Conservation (phyloP, 2,113 vertebrate genomes). For the Scomber colias region DNA sequence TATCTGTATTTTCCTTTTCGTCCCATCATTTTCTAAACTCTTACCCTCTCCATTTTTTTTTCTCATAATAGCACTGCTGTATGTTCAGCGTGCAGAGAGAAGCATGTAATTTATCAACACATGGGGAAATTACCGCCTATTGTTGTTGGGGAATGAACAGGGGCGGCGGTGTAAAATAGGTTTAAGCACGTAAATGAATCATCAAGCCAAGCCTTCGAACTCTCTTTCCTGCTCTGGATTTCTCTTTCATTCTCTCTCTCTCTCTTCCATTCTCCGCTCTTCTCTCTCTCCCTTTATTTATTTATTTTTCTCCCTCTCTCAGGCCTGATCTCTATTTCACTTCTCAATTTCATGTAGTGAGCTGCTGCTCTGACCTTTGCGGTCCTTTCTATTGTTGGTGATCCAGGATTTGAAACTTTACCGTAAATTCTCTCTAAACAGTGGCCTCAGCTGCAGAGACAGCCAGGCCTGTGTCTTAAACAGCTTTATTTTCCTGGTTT, state of each 20-base stretch:
- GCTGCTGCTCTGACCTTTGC: constrained; percentile 44
- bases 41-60: background rate
- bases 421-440: background rate
- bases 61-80: constrained; percentile 37
- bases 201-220: constrained; percentile 60
- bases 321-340: constrained; percentile 21
- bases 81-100: constrained; percentile 47
- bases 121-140: constrained; percentile 72
- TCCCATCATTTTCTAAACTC: constrained; percentile 1
- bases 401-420: constrained; percentile 21
- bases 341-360: background rate
- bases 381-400: constrained; percentile 1
- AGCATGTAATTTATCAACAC: constrained; percentile 75
- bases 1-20: background rate
- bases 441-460: background rate
- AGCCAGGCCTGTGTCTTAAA: background rate
- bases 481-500: background rate
- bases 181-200: constrained; percentile 76
- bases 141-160: constrained; percentile 68
- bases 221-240: constrained; percentile 38
- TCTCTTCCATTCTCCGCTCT: background rate
- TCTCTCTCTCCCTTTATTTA: constrained; percentile 5
- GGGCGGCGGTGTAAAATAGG: constrained; percentile 66
- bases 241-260: constrained; percentile 25
- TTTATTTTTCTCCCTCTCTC: constrained; percentile 1